Conservation (phyloP, 1,140 invertebrate species). For the Drosophila sechellia region DNA sequence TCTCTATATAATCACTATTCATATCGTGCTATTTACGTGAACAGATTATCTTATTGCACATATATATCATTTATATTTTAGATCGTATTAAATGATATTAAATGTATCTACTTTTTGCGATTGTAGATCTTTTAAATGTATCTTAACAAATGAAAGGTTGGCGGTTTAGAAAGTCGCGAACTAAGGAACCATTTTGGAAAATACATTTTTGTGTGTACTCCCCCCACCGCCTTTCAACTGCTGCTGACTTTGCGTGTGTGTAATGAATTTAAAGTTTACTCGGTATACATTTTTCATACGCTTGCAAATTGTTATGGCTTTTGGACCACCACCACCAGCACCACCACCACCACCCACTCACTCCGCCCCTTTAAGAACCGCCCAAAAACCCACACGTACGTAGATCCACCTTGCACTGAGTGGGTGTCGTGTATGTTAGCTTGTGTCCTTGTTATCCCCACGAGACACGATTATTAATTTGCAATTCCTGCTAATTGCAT, state of each 20-base stretch:
- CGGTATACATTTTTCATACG: constrained; percentile 78
- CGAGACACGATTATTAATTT: constrained; percentile 79
- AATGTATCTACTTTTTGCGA: background rate
- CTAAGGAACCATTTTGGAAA: background rate
- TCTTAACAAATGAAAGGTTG: too few relatives aligned
- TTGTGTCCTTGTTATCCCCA: constrained; percentile 71
- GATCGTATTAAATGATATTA: too few relatives aligned
- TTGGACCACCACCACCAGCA: constrained; percentile 12
- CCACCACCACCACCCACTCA: constrained; percentile 11
- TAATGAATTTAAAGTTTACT: constrained; percentile 82
- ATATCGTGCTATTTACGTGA: too few relatives aligned
- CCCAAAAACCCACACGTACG: constrained; percentile 1
- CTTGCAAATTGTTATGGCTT: constrained; percentile 78
- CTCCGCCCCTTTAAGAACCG: background rate
- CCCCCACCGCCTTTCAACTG: background rate
- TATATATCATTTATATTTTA: too few relatives aligned
- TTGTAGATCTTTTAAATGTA: background rate
- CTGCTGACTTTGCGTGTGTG: constrained; percentile 72
- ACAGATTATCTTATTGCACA: too few relatives aligned
- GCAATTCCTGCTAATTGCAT: constrained; percentile 79
- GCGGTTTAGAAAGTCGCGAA: background rate
- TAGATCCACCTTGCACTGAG: constrained; percentile 56
- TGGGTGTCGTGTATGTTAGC: constrained; percentile 51
- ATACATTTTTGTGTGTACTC: background rate
- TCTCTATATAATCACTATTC: too few relatives aligned